phyloP scores from a whole-genome alignment of 2,888 invertebrate species.

The Acanthosepion pharaonis region DNA sequence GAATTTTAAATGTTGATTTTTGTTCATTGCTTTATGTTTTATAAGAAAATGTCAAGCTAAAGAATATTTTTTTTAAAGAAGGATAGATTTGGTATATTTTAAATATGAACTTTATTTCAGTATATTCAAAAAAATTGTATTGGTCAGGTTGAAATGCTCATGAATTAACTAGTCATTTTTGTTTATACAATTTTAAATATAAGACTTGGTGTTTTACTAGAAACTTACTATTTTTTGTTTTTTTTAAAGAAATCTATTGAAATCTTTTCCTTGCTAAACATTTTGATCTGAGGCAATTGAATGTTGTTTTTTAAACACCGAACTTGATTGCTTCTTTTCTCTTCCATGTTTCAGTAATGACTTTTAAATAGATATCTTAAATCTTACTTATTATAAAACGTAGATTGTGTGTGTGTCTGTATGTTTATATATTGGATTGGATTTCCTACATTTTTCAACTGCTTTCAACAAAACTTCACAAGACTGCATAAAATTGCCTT shows the following conservation, averaged over 20 bases:
- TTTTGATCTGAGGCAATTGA: not conserved
- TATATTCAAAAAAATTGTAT: not conserved
- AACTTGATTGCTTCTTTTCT: not conserved
- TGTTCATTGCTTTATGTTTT: too few relatives aligned
- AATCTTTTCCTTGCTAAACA: too few relatives aligned
- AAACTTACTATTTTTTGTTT: not conserved
- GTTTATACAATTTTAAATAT: not conserved
- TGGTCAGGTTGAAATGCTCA: not conserved
- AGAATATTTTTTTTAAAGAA: not conserved
- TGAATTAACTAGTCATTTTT: not conserved
- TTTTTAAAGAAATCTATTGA: too few relatives aligned
- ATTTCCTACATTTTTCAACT: too few relatives aligned
- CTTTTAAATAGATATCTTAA: not conserved
- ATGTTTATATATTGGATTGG: too few relatives aligned
- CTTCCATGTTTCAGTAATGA: not conserved
- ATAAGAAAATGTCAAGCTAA: not conserved
- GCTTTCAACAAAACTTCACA: too few relatives aligned
- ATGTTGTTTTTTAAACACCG: not conserved
- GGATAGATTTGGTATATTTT: not conserved
- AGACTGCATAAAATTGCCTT: too few relatives aligned
- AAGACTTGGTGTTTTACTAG: not conserved
- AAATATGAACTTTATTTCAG: too few relatives aligned
- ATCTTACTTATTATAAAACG: too few relatives aligned
- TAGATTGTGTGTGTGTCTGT: too few relatives aligned
- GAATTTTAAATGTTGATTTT: not conserved